phyloP scores from a whole-genome alignment of 2,113 vertebrate species.

The Turnix velox region DNA sequence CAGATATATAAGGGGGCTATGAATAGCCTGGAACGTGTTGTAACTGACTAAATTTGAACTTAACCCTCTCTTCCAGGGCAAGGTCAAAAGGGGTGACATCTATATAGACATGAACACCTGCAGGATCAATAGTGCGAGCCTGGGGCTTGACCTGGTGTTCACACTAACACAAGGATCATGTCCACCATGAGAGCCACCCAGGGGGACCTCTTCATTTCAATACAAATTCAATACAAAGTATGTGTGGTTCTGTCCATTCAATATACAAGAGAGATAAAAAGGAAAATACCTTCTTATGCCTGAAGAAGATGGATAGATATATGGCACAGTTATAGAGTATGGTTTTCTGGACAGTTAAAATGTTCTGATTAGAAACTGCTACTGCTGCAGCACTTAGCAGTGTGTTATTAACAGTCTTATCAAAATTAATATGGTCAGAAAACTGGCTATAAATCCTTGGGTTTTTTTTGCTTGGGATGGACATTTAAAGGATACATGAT shows the following conservation, averaged over 20 bases:
- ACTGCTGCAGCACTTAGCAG: no score
- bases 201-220: not conserved
- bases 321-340: not conserved
- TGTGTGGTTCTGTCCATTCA: not conserved
- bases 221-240: accelerated
- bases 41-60: not conserved
- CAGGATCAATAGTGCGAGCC: not conserved
- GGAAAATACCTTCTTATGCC: not conserved
- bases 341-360: not conserved
- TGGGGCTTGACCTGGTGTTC: not conserved
- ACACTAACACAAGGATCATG: not conserved
- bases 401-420: no score
- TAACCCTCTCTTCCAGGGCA: not conserved
- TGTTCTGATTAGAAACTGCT: not conserved
- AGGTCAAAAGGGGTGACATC: not conserved
- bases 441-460: not conserved
- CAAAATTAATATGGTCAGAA: not conserved
- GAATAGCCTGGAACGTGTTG: not conserved
- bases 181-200: accelerated
- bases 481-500: not conserved
- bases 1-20: not conserved
- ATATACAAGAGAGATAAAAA: not conserved
- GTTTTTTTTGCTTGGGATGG: not conserved
- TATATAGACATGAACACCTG: not conserved
- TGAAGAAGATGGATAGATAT: not conserved